Base-by-base conservation (phyloP, 2,888 invertebrate species). In the Lochmaea crataegi region DNA sequence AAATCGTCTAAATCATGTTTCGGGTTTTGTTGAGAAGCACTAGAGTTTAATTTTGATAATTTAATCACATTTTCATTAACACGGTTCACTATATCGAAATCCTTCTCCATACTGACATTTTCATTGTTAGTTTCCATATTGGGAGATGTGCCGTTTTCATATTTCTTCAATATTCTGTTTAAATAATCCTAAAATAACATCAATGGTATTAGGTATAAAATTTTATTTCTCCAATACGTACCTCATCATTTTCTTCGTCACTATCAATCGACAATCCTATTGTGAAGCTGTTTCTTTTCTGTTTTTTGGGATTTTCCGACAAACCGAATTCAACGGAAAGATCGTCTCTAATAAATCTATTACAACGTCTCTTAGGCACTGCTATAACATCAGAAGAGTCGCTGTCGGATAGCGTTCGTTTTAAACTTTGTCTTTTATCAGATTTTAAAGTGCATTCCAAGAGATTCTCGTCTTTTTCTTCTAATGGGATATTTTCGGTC, bases 331-430 rank as follows among this genome's bases (percentile, higher is more conserved):
- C 79, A 22, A 84, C 75, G 10, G 81, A 81, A 48, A 83, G 69
- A 80, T 83, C 82, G 68, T 83, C 81, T 7, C 77, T 74, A 12
- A 84, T 70, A 68, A 82, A 82, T 66, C 80, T 78, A 71, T 81
- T 82, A 69, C 79, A 80, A 38, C 76, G 79, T 51, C 73, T 75
- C 57, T 80, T 81, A 4, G 74, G 73, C 22, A 61, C 60, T 0
- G 63, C 51, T 12, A 68, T 71, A 11, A 75, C 75, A 32, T 77
- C 80, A 1, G 75, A 75, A 0, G 75, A 75, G 51, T 80, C 79
- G 56, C 77, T 77, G 64, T 77, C 78, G 5, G 77, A 73, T 45
- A 68, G 7, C 10, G 68, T 74, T 66, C 79, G 76, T 69, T 78
- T 80, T 48, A 73, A 73, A 32, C 38, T 53, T 53, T 18, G 53